Base-by-base conservation (phyloP, 1,140 invertebrate species). In the Zaprionus tsacasi region DNA sequence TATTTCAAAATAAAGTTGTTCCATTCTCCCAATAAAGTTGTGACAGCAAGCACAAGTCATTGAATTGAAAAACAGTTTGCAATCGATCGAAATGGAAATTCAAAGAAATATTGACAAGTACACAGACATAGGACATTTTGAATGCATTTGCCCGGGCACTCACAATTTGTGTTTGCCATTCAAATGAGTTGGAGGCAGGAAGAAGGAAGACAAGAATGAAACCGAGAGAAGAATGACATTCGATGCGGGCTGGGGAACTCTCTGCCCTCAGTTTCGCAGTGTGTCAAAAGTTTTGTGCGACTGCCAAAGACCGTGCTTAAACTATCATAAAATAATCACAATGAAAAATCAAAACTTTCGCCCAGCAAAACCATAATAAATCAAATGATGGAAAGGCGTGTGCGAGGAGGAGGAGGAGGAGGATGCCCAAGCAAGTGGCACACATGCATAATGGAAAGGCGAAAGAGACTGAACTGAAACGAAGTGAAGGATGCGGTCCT, bases 241-340 rank as follows among this genome's bases (percentile, higher is more conserved):
- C 74, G 40, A 75, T 76, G 68, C 48, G 67, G 65, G 65, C 10
- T 38, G 45, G 45, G 15, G 15, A 15, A 17, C 45, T 48, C 27
- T 48, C 27, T 48, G 63, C 56, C 54, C 56, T 59, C 58, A 81
- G 21, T 12, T 52, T 57, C 11, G 21, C 2, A 70, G 55, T 45
- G 30, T 56, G 57, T 56, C 55, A 69, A 74, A 88, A 82, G 21
- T 88, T 83, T 75, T 80, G n/a, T 43, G 43, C 38, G 35, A 71
- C 43, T 71, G 69, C 45, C 68, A 60, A 73, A 70, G 72, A 70
- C 77, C 77, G 52, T 59, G 80, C 80, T 71, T 78, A 75, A 88
- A 72, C 83, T 88, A 88, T 87, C 80, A 88, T 83, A 88, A 87
- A 87, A 87, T 87, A 88, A 88, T 82, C 83, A 87, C 83, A 87